Percentiles rank a stretch among this genome's conserved stretches.
phyloP scores from a whole-genome alignment of 2,888 invertebrate species.

The Nebria salina region DNA sequence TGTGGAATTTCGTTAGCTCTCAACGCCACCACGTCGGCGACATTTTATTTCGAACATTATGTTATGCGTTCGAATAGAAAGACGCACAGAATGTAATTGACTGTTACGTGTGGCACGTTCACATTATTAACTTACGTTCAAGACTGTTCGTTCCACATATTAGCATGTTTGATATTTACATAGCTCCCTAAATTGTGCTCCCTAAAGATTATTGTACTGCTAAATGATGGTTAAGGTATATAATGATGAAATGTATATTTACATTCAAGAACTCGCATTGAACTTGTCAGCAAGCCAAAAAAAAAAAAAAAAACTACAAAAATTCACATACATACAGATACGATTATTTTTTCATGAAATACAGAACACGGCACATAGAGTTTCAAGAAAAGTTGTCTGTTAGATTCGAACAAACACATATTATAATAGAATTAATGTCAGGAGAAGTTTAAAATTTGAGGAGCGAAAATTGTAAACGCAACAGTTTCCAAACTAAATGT shows the following conservation, averaged over 20 bases:
- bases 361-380: not conserved
- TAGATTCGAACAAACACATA: not conserved
- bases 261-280: no score
- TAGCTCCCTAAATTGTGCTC: not conserved
- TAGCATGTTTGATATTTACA: constrained; percentile 40
- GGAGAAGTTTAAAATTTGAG: not conserved
- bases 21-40: no score
- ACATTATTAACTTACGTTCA: constrained; percentile 34
- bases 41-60: no score
- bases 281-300: no score
- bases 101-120: constrained; percentile 34
- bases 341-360: no score
- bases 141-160: constrained; percentile 28
- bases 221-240: no score
- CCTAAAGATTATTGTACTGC: no score
- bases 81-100: not conserved
- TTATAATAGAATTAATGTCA: not conserved
- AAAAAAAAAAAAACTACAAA: no score
- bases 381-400: not conserved
- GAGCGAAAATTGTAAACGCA: not conserved
- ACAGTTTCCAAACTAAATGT: not conserved
- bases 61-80: no score
- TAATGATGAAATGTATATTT: no score
- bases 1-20: no score
- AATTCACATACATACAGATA: no score